These are phyloP conservation scores for Hylaeus anthracinus DNA, from an alignment of 1,140 invertebrate species.

Conservation along the genomic window DNA sequence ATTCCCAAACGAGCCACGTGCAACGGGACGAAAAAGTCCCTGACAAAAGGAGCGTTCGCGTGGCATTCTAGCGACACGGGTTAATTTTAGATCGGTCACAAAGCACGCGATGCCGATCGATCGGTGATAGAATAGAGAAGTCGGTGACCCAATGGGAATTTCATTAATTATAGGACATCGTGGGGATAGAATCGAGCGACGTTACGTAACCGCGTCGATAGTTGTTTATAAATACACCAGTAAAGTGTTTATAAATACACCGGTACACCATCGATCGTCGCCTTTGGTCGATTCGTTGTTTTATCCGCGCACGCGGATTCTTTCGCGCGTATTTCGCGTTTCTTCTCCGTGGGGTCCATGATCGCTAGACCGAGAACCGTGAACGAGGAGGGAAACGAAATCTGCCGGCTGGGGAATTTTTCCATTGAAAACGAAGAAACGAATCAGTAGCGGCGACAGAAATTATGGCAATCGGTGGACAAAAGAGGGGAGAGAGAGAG, in stretches of 20 bases:
- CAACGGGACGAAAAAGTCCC: slow-evolving; percentile 26
- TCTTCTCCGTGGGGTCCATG: neutral
- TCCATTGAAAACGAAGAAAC: slow-evolving; percentile 47
- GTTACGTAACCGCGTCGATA: slow-evolving; percentile 42
- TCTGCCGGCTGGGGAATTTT: neutral
- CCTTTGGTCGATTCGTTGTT: neutral
- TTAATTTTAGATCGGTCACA: slow-evolving; percentile 37
- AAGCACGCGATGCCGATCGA: slow-evolving; percentile 25
- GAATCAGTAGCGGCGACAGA: slow-evolving; percentile 47
- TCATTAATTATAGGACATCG: slow-evolving; percentile 50
- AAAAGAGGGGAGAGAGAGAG: slow-evolving; percentile 40
- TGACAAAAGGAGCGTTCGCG: slow-evolving; percentile 2
- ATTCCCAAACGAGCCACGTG: slow-evolving; percentile 8
- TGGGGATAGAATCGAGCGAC: slow-evolving; percentile 8
- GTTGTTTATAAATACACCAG: slow-evolving; percentile 38
- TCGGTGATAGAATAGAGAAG: slow-evolving; percentile 29
- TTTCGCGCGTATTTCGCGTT: neutral
- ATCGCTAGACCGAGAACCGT: neutral
- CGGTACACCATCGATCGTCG: neutral
- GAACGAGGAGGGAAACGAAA: neutral
- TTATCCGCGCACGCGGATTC: neutral
- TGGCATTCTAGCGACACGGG: slow-evolving; percentile 21
- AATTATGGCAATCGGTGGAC: slow-evolving; percentile 51
- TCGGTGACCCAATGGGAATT: slow-evolving; percentile 49
- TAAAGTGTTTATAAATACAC: slow-evolving; percentile 35